These are phyloP conservation scores for Euura lappo DNA, from an alignment of 1,140 invertebrate genomes.

Conservation along the genomic window DNA sequence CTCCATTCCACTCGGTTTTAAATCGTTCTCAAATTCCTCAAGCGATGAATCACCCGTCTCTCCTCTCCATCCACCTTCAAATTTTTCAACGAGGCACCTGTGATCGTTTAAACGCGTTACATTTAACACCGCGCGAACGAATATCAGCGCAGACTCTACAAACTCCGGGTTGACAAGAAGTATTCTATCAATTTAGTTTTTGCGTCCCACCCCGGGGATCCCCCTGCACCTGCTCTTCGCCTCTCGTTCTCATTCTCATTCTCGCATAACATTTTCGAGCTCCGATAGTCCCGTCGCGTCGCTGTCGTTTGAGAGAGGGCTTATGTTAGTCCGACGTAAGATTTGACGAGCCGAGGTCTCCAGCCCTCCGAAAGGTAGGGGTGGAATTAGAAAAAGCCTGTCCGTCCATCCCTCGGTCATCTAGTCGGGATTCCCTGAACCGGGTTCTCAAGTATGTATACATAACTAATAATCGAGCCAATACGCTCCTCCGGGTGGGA, in stretches of 20 bases:
- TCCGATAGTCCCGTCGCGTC: neutral
- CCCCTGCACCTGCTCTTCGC: no score
- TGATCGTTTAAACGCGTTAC: no score
- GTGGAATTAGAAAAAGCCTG: neutral
- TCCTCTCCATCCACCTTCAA: no score
- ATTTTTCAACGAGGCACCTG: no score
- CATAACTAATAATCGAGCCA: neutral
- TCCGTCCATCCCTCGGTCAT: neutral
- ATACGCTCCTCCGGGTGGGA: neutral
- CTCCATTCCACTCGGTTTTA: neutral
- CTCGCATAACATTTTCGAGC: neutral
- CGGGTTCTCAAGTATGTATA: no score
- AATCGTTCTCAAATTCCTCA: neutral
- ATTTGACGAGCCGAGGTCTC: neutral
- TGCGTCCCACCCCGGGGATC: no score
- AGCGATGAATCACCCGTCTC: neutral
- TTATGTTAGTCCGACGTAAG: neutral
- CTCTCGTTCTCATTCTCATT: no score
- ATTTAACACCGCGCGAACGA: no score
- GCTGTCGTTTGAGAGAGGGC: neutral
- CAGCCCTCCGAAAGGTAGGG: neutral
- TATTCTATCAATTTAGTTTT: no score
- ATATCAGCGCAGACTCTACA: no score
- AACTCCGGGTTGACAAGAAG: no score
- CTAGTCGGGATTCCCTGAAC: no score